Base-by-base conservation (phyloP, 2,797 vertebrate genomes). In the Sebastes elongatus region DNA sequence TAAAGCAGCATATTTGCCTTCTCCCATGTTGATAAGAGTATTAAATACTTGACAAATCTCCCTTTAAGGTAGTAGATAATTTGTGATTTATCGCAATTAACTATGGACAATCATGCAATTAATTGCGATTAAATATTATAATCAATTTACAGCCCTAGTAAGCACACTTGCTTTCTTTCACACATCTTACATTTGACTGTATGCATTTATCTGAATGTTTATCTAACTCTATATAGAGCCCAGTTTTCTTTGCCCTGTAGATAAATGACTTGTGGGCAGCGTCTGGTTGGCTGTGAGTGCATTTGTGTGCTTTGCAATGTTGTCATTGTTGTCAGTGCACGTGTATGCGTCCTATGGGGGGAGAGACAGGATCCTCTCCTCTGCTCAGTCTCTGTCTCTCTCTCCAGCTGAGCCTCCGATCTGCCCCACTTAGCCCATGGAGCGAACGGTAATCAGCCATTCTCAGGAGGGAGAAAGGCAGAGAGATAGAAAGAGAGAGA, bases 361-460 rank as follows among this genome's bases (percentile, higher is more conserved):
- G 20, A 27, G 76, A 74, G 88, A 64, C 87, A 85, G 84, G 79
- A 81, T 85, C 67, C 83, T 88, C 81, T 90, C 77, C 80, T 90
- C 79, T 30, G 8, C 91, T 87, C 64, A 35, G 73, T 85, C 55
- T 62, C 74, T 69, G 66, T 86, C 74, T 86, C 73, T 86, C 74
- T 88, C 72, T 90, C 87, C 93, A 94, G 93, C 93, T 95, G 93
- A 95, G 92, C 74, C 88, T 90, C 82, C 88, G 92, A 94, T 95
- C 88, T 94, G 95, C 89, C 93, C 93, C 94, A 94, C 92, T 94
- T 95, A 94, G 94, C 92, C 94, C 88, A 64, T 93, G 93, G 93
- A 95, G 94, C 93, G 93, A 95, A 92, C 90, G 76, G 89, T 95
- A 95, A 95, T 95, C 93, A 94, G 93, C 89, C 93, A 91, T 94